A percentile compares a stretch with the other conserved stretches of the same genome.
phyloP scores from a whole-genome alignment of 2,797 vertebrate species.

The Anguilla marmorata region DNA sequence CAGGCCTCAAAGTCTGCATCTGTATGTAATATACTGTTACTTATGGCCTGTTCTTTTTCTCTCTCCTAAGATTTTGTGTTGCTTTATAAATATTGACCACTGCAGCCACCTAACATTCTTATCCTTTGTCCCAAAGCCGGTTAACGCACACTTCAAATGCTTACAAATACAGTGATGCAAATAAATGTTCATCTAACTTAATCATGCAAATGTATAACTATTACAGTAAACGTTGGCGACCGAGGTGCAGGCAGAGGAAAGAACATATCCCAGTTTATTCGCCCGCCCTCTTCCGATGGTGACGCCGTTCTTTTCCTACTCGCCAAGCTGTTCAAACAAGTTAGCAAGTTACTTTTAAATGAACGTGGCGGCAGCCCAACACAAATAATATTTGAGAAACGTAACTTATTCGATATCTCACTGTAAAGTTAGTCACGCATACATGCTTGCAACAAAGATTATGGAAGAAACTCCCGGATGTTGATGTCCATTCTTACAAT shows the following conservation, averaged over 20 bases:
- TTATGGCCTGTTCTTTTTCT: not conserved
- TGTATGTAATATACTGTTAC: too few relatives aligned
- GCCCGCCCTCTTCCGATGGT: not conserved
- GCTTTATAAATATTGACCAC: not conserved
- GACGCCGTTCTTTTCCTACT: not conserved
- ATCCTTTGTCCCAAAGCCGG: not conserved
- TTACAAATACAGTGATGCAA: not conserved
- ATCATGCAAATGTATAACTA: not conserved
- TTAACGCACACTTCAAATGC: not conserved
- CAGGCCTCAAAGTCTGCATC: too few relatives aligned
- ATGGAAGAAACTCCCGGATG: constrained; percentile 29
- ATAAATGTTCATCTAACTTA: not conserved
- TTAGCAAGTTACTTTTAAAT: not conserved
- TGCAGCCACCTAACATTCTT: not conserved
- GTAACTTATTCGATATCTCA: not conserved
- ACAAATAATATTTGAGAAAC: not conserved
- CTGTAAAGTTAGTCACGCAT: not conserved
- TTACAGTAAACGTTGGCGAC: not conserved
- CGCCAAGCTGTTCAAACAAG: not conserved
- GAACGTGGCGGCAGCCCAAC: not conserved
- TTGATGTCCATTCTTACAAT: constrained; percentile 21
- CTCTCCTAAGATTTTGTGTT: not conserved
- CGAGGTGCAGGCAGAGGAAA: not conserved
- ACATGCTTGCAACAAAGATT: too few relatives aligned
- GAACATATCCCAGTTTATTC: not conserved